Base-by-base conservation (phyloP, 2,113 vertebrate genomes). In the Rhynchomys soricoides region DNA sequence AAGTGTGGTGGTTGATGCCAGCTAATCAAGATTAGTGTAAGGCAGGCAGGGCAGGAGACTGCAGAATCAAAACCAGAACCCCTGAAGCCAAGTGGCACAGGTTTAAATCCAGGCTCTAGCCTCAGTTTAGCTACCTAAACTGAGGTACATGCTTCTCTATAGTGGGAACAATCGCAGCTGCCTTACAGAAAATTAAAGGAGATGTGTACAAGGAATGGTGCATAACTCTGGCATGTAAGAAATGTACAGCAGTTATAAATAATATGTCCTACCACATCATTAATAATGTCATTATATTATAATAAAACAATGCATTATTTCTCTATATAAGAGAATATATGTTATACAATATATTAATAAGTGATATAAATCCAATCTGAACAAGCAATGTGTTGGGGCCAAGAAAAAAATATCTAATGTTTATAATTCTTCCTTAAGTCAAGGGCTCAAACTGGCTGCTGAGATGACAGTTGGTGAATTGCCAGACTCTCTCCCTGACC, bases 121-220 rank as follows among this genome's bases (percentile, higher is more conserved):
- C 73, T 89, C 31, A 40, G 62, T 52, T 45, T 75, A 89, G 17
- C 40, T 89, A 21, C n/a, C 66, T 64, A 78, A 78, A 11, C 83
- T 92, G 6, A 96, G 34, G 22, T 78, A 87, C 48, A 83, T 11
- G 52, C 81, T 91, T 90, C 74, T 95, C 55, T 64, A 62, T 77
- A 95, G 48, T 48, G 73, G 48, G 48, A 81, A 81, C 3, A 43
- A 77, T 43, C 50, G 66, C 40, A 91, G 50, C 48, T 91, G 13
- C 48, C 64, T 88, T 89, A 40, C 3, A 57, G 59, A 62, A 34
- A n/a, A 59, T 43, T 12, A 87, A 87, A 66, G 52, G 37, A 87
- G 77, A 70, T 11, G 48, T 31, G 90, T 78, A 59, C 21, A 88
- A 75, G 89, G 26, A 11, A 50, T 7, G 34, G 50, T 83, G 34